These are phyloP conservation scores for Serripes groenlandicus DNA, from an alignment of 2,888 invertebrate genomes.

Conservation along the genomic window DNA sequence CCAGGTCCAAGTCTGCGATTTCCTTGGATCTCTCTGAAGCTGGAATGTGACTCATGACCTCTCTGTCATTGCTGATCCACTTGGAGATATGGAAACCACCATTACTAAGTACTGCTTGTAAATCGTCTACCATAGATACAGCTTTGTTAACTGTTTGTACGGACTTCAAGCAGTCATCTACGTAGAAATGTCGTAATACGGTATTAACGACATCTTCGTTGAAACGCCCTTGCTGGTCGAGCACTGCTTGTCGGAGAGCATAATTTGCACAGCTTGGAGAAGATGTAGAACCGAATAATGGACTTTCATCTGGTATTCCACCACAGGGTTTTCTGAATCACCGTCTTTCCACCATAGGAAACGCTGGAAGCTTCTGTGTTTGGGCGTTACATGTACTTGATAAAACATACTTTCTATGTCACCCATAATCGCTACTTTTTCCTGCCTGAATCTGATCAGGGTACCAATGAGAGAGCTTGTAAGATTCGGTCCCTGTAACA, in stretches of 20 bases:
- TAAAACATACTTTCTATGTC: conserved; percentile 62
- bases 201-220: conserved; percentile 33
- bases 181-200: conserved; percentile 46
- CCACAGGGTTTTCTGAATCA: conserved; percentile 6
- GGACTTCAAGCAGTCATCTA: conserved; percentile 60
- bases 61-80: conserved; percentile 54
- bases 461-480: conserved; percentile 61
- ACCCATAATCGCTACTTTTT: conserved; percentile 56
- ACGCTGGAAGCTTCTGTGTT: conserved; percentile 20
- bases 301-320: conserved; percentile 27
- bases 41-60: conserved; percentile 61
- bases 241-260: conserved; percentile 30
- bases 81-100: conserved; percentile 62
- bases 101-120: conserved; percentile 29
- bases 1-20: conserved; percentile 38
- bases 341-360: conserved; percentile 51
- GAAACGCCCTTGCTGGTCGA: conserved; percentile 12
- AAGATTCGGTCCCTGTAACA: conserved; percentile 47
- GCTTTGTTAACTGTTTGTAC: conserved; percentile 31
- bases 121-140: conserved; percentile 21
- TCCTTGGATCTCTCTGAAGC: conserved; percentile 44
- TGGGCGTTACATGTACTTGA: conserved; percentile 29
- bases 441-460: conserved; percentile 60
- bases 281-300: conserved; percentile 42
- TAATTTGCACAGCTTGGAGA: conserved; percentile 55